Conservation (phyloP, 2,888 invertebrate genomes). For the Augochlorella aurata region DNA sequence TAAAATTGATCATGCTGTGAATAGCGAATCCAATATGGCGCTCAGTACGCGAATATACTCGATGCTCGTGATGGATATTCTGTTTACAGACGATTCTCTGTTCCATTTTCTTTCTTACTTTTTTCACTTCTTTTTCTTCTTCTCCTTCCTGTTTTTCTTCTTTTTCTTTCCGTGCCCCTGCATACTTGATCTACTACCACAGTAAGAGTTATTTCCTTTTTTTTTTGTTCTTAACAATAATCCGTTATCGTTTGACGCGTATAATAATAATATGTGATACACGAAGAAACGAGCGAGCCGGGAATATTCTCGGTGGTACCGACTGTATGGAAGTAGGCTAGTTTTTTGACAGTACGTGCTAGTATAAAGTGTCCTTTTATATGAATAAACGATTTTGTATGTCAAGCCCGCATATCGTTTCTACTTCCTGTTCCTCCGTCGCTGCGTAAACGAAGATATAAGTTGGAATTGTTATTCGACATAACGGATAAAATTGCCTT, state of each 20-base stretch:
- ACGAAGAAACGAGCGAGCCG: slow-evolving; percentile 72
- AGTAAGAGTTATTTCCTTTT: slow-evolving; percentile 38
- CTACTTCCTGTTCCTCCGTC: neutral
- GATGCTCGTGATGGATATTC: slow-evolving; percentile 47
- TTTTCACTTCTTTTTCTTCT: neutral
- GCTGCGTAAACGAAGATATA: neutral
- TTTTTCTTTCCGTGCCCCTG: slow-evolving; percentile 10
- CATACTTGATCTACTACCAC: slow-evolving; percentile 44
- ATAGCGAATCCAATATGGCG: slow-evolving; percentile 42
- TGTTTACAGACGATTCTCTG: slow-evolving; percentile 25
- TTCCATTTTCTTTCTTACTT: slow-evolving; percentile 13
- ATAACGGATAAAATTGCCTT: too few species aligned
- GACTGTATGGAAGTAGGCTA: slow-evolving; percentile 74
- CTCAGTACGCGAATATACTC: slow-evolving; percentile 60
- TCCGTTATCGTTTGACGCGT: slow-evolving; percentile 69
- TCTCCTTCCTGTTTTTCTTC: neutral
- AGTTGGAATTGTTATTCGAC: neutral
- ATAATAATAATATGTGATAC: slow-evolving; percentile 78
- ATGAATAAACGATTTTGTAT: slow-evolving; percentile 80
- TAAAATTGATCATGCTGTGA: slow-evolving; percentile 58
- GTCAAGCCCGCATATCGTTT: slow-evolving; percentile 57
- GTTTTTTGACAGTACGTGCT: slow-evolving; percentile 77
- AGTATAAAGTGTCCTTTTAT: slow-evolving; percentile 81
- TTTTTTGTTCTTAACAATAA: slow-evolving; percentile 53
- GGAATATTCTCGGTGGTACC: slow-evolving; percentile 68